Evolutionary conservation across 1,140 invertebrate genomes (phyloP).

Genomic region (Dreissena rostriformis): DNA sequence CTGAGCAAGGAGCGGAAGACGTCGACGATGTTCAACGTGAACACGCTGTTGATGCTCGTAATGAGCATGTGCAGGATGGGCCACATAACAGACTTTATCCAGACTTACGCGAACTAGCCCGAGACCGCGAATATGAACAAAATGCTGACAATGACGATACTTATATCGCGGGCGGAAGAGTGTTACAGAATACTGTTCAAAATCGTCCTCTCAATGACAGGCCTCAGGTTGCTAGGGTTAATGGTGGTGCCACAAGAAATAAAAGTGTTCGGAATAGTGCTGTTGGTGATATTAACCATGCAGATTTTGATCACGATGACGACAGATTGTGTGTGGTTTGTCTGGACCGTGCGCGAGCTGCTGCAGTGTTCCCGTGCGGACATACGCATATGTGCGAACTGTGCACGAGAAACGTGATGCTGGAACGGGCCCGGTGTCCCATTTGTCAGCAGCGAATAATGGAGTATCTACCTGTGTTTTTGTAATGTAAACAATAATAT

Average conservation of each 20-base stretch:
- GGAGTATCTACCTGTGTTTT: slow-evolving; percentile 38
- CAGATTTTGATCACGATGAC: neutral
- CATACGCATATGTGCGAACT: slow-evolving; percentile 42
- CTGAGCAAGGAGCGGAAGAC: neutral
- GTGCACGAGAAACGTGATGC: slow-evolving; percentile 23
- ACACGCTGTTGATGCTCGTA: neutral
- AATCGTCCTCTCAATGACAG: too few species aligned
- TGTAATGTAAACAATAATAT: too few species aligned
- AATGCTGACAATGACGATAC: slow-evolving; percentile 34
- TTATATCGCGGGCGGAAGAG: neutral
- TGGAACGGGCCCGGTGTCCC: slow-evolving; percentile 7
- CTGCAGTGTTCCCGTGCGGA: slow-evolving; percentile 54
- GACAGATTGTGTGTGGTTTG: slow-evolving; percentile 33
- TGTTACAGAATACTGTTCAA: neutral
- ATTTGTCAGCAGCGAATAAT: slow-evolving; percentile 28
- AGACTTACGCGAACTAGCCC: neutral
- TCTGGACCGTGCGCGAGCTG: slow-evolving; percentile 28
- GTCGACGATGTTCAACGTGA: neutral
- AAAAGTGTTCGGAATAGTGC: too few species aligned
- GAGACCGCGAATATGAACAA: neutral
- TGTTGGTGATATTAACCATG: neutral
- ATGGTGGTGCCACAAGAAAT: too few species aligned
- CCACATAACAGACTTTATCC: slow-evolving; percentile 8
- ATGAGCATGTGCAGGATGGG: neutral
- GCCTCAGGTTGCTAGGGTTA: too few species aligned